phyloP scores from a whole-genome alignment of 2,888 invertebrate species.

The Malachius bipustulatus region DNA sequence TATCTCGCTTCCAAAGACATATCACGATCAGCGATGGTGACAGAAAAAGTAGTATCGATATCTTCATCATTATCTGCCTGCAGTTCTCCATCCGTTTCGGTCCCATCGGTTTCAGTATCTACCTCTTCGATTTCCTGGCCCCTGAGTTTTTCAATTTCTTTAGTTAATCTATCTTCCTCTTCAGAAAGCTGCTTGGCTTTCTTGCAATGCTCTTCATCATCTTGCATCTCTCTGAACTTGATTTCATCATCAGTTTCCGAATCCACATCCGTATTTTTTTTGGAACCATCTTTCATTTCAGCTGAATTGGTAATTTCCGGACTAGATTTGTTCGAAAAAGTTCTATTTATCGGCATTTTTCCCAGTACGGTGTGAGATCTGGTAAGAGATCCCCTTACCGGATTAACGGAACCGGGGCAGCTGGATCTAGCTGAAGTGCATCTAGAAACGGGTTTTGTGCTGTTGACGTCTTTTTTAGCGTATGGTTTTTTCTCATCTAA shows the following conservation, averaged over 20 bases:
- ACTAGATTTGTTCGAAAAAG: constrained; percentile 19
- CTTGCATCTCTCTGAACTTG: constrained; percentile 25
- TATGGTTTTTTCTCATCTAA: no score
- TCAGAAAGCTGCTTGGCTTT: constrained; percentile 53
- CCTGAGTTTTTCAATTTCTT: constrained; percentile 64
- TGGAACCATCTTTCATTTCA: constrained; percentile 16
- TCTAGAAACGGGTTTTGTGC: no score
- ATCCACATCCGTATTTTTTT: constrained; percentile 48
- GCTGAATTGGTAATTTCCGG: constrained; percentile 23
- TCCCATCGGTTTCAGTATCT: constrained; percentile 73
- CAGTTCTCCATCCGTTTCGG: constrained; percentile 59
- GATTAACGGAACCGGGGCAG: no score
- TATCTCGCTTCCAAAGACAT: constrained; percentile 54
- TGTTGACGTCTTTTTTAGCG: constrained; percentile 6
- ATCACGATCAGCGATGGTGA: constrained; percentile 25
- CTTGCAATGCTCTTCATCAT: constrained; percentile 59
- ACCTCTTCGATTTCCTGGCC: constrained; percentile 63
- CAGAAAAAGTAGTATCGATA: constrained; percentile 16
- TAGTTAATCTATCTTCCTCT: constrained; percentile 62
- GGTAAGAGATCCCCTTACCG: constrained; percentile 22
- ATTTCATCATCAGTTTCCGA: constrained; percentile 48
- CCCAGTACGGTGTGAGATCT: constrained; percentile 34
- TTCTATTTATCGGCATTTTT: constrained; percentile 24
- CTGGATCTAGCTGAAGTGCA: no score
- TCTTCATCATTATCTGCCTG: constrained; percentile 34